These are phyloP conservation scores for Percopsis transmontana DNA, from an alignment of 2,113 vertebrate species.

Conservation along the genomic window DNA sequence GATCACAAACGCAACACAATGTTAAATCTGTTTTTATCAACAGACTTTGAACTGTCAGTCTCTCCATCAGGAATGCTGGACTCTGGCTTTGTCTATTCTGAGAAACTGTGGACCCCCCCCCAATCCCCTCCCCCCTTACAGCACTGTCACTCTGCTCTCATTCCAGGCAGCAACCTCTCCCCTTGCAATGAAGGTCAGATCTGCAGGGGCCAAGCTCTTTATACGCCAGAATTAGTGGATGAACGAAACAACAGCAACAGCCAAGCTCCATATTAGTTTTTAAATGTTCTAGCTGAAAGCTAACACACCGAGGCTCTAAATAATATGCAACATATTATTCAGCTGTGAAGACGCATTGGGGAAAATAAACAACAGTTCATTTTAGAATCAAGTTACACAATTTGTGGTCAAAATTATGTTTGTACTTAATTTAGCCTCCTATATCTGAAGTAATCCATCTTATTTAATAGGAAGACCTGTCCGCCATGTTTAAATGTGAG, in stretches of 20 bases:
- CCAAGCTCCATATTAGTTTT: neutral
- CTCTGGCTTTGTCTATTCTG: conserved; percentile 81
- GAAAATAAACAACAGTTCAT: neutral
- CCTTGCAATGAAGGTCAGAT: conserved; percentile 78
- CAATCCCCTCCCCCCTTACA: conserved; percentile 34
- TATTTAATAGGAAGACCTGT: conserved; percentile 27
- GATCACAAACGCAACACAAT: conserved; percentile 3
- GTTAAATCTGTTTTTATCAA: conserved; percentile 39
- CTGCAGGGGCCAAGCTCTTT: conserved; percentile 49
- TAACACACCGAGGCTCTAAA: neutral
- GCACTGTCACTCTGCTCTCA: conserved; percentile 73
- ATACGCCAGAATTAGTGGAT: conserved; percentile 40
- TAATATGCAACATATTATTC: neutral
- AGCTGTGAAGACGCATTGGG: neutral
- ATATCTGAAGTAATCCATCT: neutral
- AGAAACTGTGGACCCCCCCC: conserved; percentile 60
- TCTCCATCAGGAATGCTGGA: conserved; percentile 70
- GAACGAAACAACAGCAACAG: conserved; percentile 26
- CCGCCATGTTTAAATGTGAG: conserved; percentile 42
- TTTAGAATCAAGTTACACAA: neutral
- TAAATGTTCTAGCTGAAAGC: conserved; percentile 16
- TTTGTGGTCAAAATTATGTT: neutral
- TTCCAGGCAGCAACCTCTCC: conserved; percentile 75
- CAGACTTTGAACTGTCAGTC: conserved; percentile 44
- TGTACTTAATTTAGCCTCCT: conserved; percentile 1